Base-by-base conservation (phyloP, 1,140 invertebrate species). In the Vollenhovia emeryi region DNA sequence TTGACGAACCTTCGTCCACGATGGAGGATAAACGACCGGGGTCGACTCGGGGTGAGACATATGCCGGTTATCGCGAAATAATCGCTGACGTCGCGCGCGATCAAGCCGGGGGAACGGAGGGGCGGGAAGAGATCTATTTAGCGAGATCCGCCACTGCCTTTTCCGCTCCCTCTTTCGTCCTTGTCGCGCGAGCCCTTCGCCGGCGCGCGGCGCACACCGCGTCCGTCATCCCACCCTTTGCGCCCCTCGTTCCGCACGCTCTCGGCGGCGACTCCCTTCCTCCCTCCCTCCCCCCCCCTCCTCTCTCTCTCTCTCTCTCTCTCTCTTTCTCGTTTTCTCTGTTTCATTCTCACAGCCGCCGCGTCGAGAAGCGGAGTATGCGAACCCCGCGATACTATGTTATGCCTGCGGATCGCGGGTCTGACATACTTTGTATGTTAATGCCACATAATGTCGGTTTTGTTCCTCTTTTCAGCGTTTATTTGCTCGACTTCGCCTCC, bases 361-460 rank as follows among this genome's bases (percentile, higher is more conserved):
- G 75, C 30, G 75, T 48, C 45, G 66, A 73, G 48, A 57, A 80
- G 78, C 85, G 87, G 91, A 84, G 91, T 92, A 92, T 92, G 90
- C 90, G 91, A 91, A 92, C 71, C 89, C 87, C 87, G 89, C 92
- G 92, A 93, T 94, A 94, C 92, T 94, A 94, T 93, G 93, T 94
- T 94, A 94, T 94, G 92, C 92, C 93, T 92, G 50, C 84, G 90
- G 92, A 92, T 91, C 91, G 91, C 91, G 92, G 91, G 89, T 93
- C 93, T 94, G 94, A 95, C 93, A 95, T 95, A 95, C 93, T 95
- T 95, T 94, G 94, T 95, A 95, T 94, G 94, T 94, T 94, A 95
- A 95, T 95, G 93, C 93, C 93, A 94, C 93, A 94, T 95, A 94
- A 95, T 94, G 93, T 94, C 92, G 93, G 92, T 94, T 93, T 94